phyloP scores from a whole-genome alignment of 2,888 invertebrate species.

The Drosophila robusta region DNA sequence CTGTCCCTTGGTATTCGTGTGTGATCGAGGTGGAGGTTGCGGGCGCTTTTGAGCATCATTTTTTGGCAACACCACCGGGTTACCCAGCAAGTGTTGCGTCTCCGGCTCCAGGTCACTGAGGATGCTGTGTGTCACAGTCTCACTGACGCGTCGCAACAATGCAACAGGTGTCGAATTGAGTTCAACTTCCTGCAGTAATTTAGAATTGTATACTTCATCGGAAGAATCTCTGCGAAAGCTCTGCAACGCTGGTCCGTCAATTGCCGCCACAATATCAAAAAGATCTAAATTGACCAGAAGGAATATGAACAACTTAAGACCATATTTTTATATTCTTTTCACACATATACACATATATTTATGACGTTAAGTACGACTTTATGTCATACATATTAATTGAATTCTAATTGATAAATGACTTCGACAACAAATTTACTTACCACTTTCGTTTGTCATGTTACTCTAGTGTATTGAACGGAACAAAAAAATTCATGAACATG shows the following conservation, averaged over 20 bases:
- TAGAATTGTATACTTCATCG: slow-evolving; percentile 17
- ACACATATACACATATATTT: too few relatives aligned
- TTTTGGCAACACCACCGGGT: neutral
- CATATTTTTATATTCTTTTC: neutral
- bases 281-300: slow-evolving; percentile 1
- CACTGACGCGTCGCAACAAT: slow-evolving; percentile 57
- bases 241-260: slow-evolving; percentile 49
- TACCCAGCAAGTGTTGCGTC: slow-evolving; percentile 53
- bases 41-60: slow-evolving; percentile 36
- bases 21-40: slow-evolving; percentile 44
- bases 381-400: too few relatives aligned
- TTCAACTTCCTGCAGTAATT: slow-evolving; percentile 1
- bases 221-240: slow-evolving; percentile 36
- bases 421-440: slow-evolving; percentile 44
- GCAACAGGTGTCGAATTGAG: slow-evolving; percentile 48
- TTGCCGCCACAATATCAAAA: slow-evolving; percentile 47
- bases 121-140: slow-evolving; percentile 60
- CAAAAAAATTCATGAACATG: neutral
- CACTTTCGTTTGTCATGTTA: slow-evolving; percentile 54
- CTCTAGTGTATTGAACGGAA: slow-evolving; percentile 13
- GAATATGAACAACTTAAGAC: neutral
- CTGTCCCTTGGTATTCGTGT: slow-evolving; percentile 23
- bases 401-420: neutral
- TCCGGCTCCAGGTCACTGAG: slow-evolving; percentile 56
- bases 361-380: too few relatives aligned